Evolutionary conservation across 2,797 vertebrate genomes (phyloP).

Genomic region (Helostoma temminkii): DNA sequence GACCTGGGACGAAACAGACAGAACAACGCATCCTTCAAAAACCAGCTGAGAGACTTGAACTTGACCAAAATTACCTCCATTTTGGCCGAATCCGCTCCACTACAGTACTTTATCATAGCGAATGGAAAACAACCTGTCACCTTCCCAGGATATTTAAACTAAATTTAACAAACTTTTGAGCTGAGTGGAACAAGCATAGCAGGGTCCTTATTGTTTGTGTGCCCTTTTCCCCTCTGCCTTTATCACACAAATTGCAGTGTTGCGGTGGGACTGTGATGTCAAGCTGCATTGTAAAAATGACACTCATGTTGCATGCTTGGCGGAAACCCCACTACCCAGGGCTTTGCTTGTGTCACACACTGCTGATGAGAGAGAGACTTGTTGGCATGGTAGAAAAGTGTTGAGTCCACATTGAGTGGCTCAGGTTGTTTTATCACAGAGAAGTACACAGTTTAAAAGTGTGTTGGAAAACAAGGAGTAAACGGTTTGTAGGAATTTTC

Average conservation of each 20-base stretch:
- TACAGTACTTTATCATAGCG: constrained; percentile 51
- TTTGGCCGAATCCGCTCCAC: constrained; percentile 36
- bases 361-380: constrained; percentile 55
- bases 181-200: constrained; percentile 52
- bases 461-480: constrained; percentile 20
- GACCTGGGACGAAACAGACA: constrained; percentile 48
- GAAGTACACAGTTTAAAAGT: constrained; percentile 6
- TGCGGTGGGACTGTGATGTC: constrained; percentile 70
- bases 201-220: constrained; percentile 58
- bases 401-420: constrained; percentile 47
- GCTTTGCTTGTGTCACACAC: constrained; percentile 62
- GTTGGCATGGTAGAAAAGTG: constrained; percentile 59
- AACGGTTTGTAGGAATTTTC: too few species aligned
- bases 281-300: constrained; percentile 65
- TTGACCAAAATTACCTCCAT: constrained; percentile 49
- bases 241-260: constrained; percentile 79
- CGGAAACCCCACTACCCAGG: constrained; percentile 65
- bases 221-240: constrained; percentile 68
- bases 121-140: constrained; percentile 60
- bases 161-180: constrained; percentile 76
- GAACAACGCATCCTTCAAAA: constrained; percentile 46
- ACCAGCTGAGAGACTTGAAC: constrained; percentile 54
- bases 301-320: constrained; percentile 68
- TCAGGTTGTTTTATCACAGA: constrained; percentile 14
- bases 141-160: constrained; percentile 66